Percentiles rank a stretch among this genome's conserved stretches.
Evolutionary conservation across 2,797 vertebrate genomes (phyloP).

Genomic region (Percopsis omiscomaycus): DNA sequence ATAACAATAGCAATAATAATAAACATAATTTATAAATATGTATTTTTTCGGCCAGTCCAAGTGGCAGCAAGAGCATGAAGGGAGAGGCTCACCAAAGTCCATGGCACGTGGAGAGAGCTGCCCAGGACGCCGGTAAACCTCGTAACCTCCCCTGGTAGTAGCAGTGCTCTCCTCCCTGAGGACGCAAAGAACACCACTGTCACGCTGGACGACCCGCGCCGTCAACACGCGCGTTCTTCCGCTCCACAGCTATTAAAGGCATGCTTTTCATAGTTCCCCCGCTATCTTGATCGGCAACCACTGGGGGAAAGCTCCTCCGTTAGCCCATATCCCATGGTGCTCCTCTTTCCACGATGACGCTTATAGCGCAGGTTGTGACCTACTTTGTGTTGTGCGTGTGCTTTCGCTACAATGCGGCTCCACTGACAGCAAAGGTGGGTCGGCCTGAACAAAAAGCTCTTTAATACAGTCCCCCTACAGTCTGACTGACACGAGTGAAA

Average conservation of each 20-base stretch:
- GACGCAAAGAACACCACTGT: slow-evolving; percentile 31
- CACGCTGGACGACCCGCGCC: background rate
- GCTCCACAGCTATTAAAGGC: slow-evolving; percentile 15
- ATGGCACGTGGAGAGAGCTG: slow-evolving; percentile 90
- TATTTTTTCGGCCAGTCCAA: too few relatives aligned
- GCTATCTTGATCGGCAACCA: slow-evolving; percentile 6
- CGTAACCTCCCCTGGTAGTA: slow-evolving; percentile 93
- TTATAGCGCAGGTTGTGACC: slow-evolving; percentile 55
- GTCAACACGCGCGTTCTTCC: background rate
- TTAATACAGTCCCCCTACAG: slow-evolving; percentile 57
- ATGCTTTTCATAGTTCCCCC: too few relatives aligned
- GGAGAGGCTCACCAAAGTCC: slow-evolving; percentile 86
- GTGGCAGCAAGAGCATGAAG: background rate
- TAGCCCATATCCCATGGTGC: background rate
- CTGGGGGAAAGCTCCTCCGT: slow-evolving; percentile 11
- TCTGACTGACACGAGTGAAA: slow-evolving; percentile 7
- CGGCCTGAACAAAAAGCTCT: slow-evolving; percentile 32
- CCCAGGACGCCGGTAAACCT: slow-evolving; percentile 83
- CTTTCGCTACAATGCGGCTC: slow-evolving; percentile 23
- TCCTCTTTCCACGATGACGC: slow-evolving; percentile 1
- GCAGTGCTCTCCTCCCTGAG: slow-evolving; percentile 93
- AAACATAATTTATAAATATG: too few relatives aligned
- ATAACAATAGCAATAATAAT: too few relatives aligned
- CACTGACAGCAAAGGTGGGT: slow-evolving; percentile 44
- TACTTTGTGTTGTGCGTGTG: slow-evolving; percentile 51